Evolutionary conservation across 2,113 vertebrate genomes (phyloP).

Genomic region (Crotophaga sulcirostris): DNA sequence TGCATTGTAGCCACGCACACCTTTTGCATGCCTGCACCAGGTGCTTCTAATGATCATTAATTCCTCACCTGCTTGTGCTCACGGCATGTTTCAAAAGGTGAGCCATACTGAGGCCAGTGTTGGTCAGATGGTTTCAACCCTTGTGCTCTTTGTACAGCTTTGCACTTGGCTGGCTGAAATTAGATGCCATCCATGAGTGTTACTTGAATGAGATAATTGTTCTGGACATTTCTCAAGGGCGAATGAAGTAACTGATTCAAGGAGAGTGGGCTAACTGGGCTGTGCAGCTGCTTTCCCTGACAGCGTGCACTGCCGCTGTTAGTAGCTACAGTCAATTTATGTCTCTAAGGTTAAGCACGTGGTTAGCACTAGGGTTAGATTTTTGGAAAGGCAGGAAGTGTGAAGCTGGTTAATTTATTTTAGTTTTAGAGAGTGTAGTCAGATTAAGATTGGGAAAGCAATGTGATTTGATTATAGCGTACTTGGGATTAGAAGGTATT

Average conservation of each 20-base stretch:
- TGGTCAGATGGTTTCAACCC: not conserved
- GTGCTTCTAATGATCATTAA: accelerated
- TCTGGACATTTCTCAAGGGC: not conserved
- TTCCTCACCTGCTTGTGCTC: not conserved
- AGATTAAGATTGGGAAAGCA: not conserved
- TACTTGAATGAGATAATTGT: not conserved
- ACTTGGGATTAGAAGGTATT: not conserved
- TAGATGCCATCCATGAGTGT: accelerated
- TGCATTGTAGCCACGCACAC: accelerated
- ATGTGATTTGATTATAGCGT: accelerated
- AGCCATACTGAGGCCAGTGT: not conserved
- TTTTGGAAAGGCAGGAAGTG: not conserved
- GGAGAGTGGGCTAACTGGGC: not conserved
- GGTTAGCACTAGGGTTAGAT: not conserved
- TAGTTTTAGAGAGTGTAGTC: not conserved
- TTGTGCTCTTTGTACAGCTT: not conserved
- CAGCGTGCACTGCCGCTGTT: too few relatives aligned
- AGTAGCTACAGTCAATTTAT: not conserved
- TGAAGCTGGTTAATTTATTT: not conserved
- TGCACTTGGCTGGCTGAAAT: accelerated
- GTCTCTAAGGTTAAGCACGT: not conserved
- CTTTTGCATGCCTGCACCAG: not conserved
- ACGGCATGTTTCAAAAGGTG: accelerated
- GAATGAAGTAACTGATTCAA: not conserved
- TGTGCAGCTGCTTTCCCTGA: not conserved